Percentiles rank a stretch among this genome's conserved stretches.
Conservation (phyloP, 1,140 invertebrate species). For the Branchinecta lindahli region DNA sequence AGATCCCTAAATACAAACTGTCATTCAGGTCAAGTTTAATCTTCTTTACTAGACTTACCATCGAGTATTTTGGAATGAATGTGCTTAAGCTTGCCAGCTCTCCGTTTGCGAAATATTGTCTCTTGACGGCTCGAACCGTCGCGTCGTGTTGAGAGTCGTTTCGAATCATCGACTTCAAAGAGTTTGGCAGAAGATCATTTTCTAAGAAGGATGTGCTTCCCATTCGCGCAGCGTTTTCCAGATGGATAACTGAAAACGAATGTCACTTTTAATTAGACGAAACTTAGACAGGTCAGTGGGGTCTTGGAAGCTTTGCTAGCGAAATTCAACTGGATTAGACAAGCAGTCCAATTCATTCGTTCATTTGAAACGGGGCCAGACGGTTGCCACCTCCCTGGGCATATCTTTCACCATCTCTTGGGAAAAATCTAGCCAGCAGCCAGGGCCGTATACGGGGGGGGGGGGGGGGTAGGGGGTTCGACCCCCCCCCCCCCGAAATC, state of each 20-base stretch:
- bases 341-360: too few relatives aligned
- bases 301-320: not conserved
- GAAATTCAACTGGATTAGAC: not conserved
- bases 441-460: too few relatives aligned
- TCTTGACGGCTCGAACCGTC: conserved; percentile 14
- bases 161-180: conserved; percentile 15
- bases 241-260: conserved; percentile 16
- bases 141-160: conserved; percentile 14
- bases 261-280: conserved; percentile 6
- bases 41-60: conserved; percentile 8
- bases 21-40: too few relatives aligned
- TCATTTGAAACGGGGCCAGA: too few relatives aligned
- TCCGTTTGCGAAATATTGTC: conserved; percentile 18
- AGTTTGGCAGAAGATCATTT: conserved; percentile 17
- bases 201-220: conserved; percentile 14
- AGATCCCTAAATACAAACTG: too few relatives aligned
- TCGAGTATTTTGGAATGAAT: conserved; percentile 16
- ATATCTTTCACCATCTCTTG: too few relatives aligned
- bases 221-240: conserved; percentile 20
- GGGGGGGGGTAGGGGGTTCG: too few relatives aligned
- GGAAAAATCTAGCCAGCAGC: too few relatives aligned
- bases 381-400: too few relatives aligned
- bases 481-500: too few relatives aligned
- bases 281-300: not conserved
- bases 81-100: conserved; percentile 10